phyloP scores from a whole-genome alignment of 2,113 vertebrate species.

The Pygoscelis antarcticus region DNA sequence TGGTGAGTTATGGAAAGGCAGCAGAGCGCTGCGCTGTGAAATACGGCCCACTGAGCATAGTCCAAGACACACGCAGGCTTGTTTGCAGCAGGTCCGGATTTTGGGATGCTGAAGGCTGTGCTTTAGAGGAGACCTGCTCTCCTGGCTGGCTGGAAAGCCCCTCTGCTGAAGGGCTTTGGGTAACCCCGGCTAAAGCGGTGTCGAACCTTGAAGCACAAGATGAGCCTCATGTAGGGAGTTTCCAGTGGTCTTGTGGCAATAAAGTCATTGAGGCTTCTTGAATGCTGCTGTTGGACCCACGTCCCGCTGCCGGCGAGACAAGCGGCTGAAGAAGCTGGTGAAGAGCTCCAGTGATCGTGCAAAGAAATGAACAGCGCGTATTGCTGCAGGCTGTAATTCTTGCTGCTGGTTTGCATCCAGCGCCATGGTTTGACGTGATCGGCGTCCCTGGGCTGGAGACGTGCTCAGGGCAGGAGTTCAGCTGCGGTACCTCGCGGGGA shows the following conservation, averaged over 20 bases:
- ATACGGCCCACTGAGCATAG: not conserved
- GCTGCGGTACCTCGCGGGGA: not conserved
- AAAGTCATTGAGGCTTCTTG: not conserved
- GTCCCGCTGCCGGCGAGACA: fast-evolving
- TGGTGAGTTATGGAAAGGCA: not conserved
- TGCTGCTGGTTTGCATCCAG: not conserved
- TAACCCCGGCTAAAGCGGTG: not conserved
- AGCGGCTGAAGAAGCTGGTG: not conserved
- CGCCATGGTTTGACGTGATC: not conserved
- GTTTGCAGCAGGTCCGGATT: not conserved
- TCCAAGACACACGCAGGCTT: not conserved
- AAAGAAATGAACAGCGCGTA: fast-evolving
- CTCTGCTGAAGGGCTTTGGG: not conserved
- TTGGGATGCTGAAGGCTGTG: not conserved
- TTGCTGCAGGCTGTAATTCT: not conserved
- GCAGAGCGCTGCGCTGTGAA: not conserved
- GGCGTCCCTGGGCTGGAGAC: not conserved
- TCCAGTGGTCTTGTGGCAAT: not conserved
- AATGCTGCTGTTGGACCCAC: fast-evolving
- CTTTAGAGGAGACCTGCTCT: not conserved
- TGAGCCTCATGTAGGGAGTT: not conserved
- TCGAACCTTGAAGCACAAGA: not conserved
- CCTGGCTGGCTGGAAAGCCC: not conserved
- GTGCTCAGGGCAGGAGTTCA: not conserved
- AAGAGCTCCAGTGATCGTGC: not conserved